Percentiles rank a stretch among this genome's conserved stretches.
Evolutionary conservation across 2,797 vertebrate species (phyloP).

Genomic region (Rhincodon typus): DNA sequence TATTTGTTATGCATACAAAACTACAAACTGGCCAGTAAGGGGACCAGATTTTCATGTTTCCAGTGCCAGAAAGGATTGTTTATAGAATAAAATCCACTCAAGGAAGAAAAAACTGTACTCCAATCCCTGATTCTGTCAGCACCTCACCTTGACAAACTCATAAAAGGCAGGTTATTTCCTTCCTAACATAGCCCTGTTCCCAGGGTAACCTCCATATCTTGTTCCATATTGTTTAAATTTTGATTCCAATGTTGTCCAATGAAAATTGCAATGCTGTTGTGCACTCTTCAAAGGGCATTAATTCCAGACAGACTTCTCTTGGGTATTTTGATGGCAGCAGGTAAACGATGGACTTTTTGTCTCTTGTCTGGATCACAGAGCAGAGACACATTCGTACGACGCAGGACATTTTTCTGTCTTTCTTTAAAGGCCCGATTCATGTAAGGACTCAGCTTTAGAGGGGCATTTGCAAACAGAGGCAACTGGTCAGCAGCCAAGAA

Average conservation of each 20-base stretch:
- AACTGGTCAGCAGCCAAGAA: background rate
- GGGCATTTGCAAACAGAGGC: background rate
- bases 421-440: background rate
- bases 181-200: background rate
- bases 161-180: background rate
- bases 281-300: background rate
- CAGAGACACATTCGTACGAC: background rate
- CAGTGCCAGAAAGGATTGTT: background rate
- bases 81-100: background rate
- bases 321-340: background rate
- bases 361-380: background rate
- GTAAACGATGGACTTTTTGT: background rate
- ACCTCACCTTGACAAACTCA: background rate
- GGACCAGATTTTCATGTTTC: background rate
- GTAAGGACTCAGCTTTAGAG: too few species aligned
- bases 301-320: background rate
- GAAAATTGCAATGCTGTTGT: background rate
- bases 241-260: background rate
- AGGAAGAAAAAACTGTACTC: background rate
- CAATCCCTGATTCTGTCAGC: background rate
- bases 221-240: background rate
- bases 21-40: background rate
- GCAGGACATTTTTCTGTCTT: background rate
- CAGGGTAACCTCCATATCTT: background rate
- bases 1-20: conserved; percentile 14